Evolutionary conservation across 2,797 vertebrate species (phyloP).

Genomic region (Parauchenoglanis punctatus): DNA sequence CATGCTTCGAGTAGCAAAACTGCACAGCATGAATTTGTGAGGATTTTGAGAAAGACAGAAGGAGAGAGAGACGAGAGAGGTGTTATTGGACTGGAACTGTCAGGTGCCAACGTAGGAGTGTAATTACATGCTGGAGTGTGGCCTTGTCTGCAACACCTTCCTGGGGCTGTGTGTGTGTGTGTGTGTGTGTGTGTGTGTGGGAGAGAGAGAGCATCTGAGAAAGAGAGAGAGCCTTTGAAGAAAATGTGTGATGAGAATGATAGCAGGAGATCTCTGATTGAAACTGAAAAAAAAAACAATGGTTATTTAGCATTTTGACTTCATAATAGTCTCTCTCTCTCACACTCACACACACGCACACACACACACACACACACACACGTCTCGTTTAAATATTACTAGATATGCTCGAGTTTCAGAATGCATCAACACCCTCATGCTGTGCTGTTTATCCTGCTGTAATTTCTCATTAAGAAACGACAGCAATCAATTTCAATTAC

Average conservation of each 20-base stretch:
- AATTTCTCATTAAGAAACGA: conserved; percentile 45
- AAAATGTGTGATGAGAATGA: background rate
- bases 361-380: conserved; percentile 43
- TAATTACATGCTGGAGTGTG: conserved; percentile 53
- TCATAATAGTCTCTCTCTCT: background rate
- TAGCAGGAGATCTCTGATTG: conserved; percentile 7
- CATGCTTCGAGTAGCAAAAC: no score
- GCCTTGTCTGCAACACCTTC: conserved; percentile 19
- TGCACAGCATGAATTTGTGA: background rate
- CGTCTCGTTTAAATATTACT: conserved; percentile 7
- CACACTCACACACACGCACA: conserved; percentile 20
- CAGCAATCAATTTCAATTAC: conserved; percentile 49
- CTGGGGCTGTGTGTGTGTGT: background rate
- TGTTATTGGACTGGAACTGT: conserved; percentile 38
- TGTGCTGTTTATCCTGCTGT: conserved; percentile 36
- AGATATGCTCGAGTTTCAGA: background rate
- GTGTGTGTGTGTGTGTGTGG: background rate
- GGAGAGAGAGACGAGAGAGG: background rate
- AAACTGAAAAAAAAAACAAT: conserved; percentile 3
- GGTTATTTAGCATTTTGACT: background rate
- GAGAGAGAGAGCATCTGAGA: background rate
- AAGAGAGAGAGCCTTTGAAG: background rate
- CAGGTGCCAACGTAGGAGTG: conserved; percentile 37
- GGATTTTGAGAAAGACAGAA: background rate
- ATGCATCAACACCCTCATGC: conserved; percentile 23